Conservation (phyloP, 2,888 invertebrate genomes). For the Eudasyphora cyanicolor region DNA sequence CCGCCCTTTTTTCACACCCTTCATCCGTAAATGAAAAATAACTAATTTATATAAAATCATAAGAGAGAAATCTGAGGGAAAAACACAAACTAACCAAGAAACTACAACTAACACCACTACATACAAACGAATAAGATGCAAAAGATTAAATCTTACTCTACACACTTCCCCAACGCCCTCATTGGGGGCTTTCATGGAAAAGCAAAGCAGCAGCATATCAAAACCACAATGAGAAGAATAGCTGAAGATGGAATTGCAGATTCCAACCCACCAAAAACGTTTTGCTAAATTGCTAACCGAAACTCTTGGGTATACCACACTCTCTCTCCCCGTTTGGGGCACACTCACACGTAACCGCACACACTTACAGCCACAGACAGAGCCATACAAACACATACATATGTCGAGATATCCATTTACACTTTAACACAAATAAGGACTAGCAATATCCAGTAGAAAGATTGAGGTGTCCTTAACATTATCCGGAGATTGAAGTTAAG, state of each 20-base stretch:
- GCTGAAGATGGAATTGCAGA: constrained; percentile 46
- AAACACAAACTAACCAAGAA: neutral
- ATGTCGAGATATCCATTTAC: constrained; percentile 3
- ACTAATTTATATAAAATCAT: constrained; percentile 65
- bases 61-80: constrained; percentile 30
- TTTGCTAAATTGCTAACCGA: constrained; percentile 62
- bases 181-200: too few relatives aligned
- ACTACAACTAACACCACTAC: neutral
- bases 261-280: constrained; percentile 56
- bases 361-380: too few relatives aligned
- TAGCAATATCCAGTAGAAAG: neutral
- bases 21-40: constrained; percentile 46
- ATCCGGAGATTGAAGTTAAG: too few relatives aligned
- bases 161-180: neutral
- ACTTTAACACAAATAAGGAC: neutral
- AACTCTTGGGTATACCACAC: constrained; percentile 63
- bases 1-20: constrained; percentile 6
- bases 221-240: constrained; percentile 36
- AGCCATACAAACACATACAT: too few relatives aligned
- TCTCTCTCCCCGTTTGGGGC: neutral
- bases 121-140: constrained; percentile 35
- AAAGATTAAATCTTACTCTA: constrained; percentile 57
- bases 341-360: neutral
- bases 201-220: constrained; percentile 25
- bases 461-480: neutral